Percentiles rank a stretch among this genome's conserved stretches.
Evolutionary conservation across 2,888 invertebrate genomes (phyloP).

Genomic region (Drosophila buzzatii): DNA sequence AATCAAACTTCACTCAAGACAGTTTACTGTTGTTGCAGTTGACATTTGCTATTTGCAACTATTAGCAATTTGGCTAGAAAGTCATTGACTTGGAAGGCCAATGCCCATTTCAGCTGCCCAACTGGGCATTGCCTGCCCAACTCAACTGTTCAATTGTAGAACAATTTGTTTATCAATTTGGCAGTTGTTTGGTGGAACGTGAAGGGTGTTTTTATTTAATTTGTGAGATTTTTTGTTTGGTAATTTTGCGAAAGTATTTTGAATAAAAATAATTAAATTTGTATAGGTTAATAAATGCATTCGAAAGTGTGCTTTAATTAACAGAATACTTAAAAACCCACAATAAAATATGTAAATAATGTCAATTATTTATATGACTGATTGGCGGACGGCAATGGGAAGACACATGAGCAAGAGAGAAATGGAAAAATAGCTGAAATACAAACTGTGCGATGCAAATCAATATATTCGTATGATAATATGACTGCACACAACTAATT

Average conservation of each 20-base stretch:
- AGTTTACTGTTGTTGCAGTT: conserved; percentile 1
- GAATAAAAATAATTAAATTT: conserved; percentile 59
- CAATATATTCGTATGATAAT: neutral
- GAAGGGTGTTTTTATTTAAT: conserved; percentile 45
- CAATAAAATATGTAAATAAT: conserved; percentile 2
- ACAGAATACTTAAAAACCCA: neutral
- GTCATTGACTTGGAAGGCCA: conserved; percentile 7
- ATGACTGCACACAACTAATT: neutral
- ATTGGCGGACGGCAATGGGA: neutral
- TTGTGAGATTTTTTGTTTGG: conserved; percentile 49
- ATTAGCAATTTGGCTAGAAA: conserved; percentile 2
- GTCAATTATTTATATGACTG: neutral
- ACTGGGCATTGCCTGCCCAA: conserved; percentile 18
- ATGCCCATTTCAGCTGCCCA: conserved; percentile 33
- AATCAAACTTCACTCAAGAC: conserved; percentile 24
- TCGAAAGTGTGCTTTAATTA: conserved; percentile 11
- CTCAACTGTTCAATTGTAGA: conserved; percentile 12
- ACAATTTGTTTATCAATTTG: conserved; percentile 61
- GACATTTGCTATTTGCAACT: neutral
- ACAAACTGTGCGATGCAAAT: too few relatives aligned
- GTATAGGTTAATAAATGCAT: conserved; percentile 56
- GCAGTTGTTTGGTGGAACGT: conserved; percentile 42
- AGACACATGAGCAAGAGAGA: too few relatives aligned
- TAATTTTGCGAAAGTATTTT: conserved; percentile 17
- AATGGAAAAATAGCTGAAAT: neutral